Percentiles rank a stretch among this genome's conserved stretches.
These are phyloP conservation scores for Melolontha melolontha DNA, from an alignment of 2,888 invertebrate species.

Conservation along the genomic window DNA sequence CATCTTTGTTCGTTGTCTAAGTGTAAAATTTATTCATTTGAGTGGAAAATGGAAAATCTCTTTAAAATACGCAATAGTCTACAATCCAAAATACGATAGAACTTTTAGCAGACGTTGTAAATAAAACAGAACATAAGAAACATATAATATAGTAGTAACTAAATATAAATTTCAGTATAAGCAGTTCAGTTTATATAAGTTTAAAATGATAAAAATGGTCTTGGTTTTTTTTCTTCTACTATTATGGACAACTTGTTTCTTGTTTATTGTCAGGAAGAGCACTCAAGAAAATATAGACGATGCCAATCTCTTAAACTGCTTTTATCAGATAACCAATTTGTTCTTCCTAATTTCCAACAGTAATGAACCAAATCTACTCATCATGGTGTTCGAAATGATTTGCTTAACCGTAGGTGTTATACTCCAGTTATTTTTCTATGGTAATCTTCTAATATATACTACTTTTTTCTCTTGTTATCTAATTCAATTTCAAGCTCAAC, in stretches of 20 bases:
- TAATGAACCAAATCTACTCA: conserved; percentile 1
- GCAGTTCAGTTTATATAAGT: conserved; percentile 45
- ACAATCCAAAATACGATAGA: too few relatives aligned
- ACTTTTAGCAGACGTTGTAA: too few relatives aligned
- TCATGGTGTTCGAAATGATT: conserved; percentile 46
- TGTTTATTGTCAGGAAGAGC: conserved; percentile 28
- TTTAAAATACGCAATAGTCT: too few relatives aligned
- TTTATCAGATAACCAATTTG: conserved; percentile 35
- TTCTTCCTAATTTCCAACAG: conserved; percentile 35
- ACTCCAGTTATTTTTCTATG: conserved; percentile 44
- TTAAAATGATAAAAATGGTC: conserved; percentile 45
- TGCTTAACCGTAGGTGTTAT: conserved; percentile 45
- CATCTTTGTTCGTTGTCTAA: too few relatives aligned
- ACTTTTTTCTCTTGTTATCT: background rate
- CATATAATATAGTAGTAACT: too few relatives aligned
- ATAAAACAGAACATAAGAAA: too few relatives aligned
- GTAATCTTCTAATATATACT: conserved; percentile 23
- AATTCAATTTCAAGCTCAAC: conserved; percentile 48
- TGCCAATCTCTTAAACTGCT: conserved; percentile 25
- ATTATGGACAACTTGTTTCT: conserved; percentile 46
- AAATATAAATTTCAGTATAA: conserved; percentile 38
- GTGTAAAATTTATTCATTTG: too few relatives aligned
- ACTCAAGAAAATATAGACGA: background rate
- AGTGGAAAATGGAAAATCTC: too few relatives aligned
- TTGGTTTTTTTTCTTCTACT: conserved; percentile 43